phyloP scores from a whole-genome alignment of 1,140 invertebrate genomes.

The Zaprionus nigranus region DNA sequence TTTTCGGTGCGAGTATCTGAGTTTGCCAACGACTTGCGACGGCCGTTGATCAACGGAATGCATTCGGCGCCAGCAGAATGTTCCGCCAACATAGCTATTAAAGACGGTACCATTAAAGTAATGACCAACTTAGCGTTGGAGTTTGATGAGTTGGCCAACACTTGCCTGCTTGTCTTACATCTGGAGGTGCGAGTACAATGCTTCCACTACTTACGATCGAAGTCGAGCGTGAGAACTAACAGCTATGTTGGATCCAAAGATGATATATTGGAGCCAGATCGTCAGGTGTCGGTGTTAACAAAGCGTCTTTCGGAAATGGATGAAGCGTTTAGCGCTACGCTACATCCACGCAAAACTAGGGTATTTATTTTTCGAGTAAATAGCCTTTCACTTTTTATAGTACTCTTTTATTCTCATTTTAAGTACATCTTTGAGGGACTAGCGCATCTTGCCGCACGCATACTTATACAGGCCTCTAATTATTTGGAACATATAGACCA shows the following conservation, averaged over 20 bases:
- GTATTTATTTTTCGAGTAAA: constrained; percentile 81
- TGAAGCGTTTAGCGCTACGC: constrained; percentile 90
- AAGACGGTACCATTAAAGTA: constrained; percentile 84
- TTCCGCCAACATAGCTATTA: constrained; percentile 68
- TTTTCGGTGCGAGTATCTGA: constrained; percentile 87
- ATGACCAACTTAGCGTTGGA: constrained; percentile 89
- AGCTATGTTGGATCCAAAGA: constrained; percentile 82
- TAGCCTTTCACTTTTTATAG: not conserved
- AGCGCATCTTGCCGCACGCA: constrained; percentile 93
- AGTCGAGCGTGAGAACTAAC: constrained; percentile 68
- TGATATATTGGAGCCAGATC: constrained; percentile 90
- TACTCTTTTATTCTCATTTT: constrained; percentile 45
- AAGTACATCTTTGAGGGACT: constrained; percentile 98
- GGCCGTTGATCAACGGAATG: constrained; percentile 79
- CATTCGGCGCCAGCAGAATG: constrained; percentile 54
- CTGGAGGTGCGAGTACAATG: constrained; percentile 97
- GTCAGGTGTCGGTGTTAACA: constrained; percentile 92
- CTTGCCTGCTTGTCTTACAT: constrained; percentile 95
- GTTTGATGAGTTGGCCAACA: constrained; percentile 95
- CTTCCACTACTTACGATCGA: constrained; percentile 93
- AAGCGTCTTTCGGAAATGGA: constrained; percentile 92
- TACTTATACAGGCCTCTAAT: constrained; percentile 93
- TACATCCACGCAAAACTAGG: constrained; percentile 92
- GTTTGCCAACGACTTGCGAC: constrained; percentile 85
- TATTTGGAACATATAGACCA: constrained; percentile 92